Evolutionary conservation across 2,113 vertebrate genomes (phyloP), one percentile per base, ranked within the genome.

Genomic region (Bungarus multicinctus): DNA sequence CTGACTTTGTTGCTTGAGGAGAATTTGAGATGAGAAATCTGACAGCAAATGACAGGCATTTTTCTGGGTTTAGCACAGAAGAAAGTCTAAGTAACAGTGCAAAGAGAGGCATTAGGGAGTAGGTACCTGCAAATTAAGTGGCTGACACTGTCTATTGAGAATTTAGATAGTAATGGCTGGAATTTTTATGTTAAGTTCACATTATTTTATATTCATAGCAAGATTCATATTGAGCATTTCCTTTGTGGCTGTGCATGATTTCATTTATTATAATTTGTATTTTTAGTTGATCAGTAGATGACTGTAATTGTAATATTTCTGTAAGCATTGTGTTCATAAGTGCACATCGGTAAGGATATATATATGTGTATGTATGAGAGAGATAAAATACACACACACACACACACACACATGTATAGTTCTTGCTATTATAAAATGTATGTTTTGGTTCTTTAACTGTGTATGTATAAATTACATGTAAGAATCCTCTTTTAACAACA

Each of bases 1-100:
- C 99, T 98, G 98, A 98, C 98, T 99, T 98, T 99, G 99, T 99
- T 99, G 99, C 99, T 99, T 98, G 98, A 99, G 99, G 99, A 99
- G 98, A 99, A 98, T 98, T 98, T 98, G 98, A 98, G 98, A 99
- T 99, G 99, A 98, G 98, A 98, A 98, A 98, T 98, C 98, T 99
- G 99, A 99, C 99, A 99, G 99, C 98, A 98, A 98, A 98, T 99
- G 98, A 99, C 98, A 98, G 98, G 98, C 98, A 98, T 99, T 99
- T 99, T 98, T 99, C 98, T 98, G 98, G 98, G 98, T 99, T 98
- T 99, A 98, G 98, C 98, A 98, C 98, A 99, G 99, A 99, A 99
- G 98, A 99, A 99, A 99, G 98, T 99, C 98, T 98, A 98, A 98
- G 98, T 98, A 98, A 98, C 98, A 98, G 97, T 97, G 98, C 98